phyloP scores from a whole-genome alignment of 2,113 vertebrate genomes.

The Prunella fulvescens region DNA sequence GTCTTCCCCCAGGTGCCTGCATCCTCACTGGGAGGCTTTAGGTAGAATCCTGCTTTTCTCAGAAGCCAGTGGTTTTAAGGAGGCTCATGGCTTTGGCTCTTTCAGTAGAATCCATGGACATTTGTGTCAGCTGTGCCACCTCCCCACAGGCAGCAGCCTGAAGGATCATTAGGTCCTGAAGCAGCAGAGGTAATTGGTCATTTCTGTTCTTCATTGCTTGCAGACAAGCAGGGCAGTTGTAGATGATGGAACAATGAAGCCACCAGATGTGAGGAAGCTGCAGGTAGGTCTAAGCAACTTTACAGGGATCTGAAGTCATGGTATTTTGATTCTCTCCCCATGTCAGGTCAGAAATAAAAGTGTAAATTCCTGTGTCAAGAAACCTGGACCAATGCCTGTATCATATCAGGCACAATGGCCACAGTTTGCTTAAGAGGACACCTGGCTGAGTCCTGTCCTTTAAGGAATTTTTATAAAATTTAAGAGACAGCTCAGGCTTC shows the following conservation, averaged over 20 bases:
- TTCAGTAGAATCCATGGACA: not conserved
- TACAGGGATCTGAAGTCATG: not conserved
- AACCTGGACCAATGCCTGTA: not conserved
- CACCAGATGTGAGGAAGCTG: conserved; percentile 76
- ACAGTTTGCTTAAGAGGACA: not conserved
- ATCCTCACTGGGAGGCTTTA: not conserved
- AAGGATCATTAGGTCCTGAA: not conserved
- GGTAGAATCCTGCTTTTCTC: not conserved
- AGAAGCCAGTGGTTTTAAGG: not conserved
- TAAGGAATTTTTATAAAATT: not conserved
- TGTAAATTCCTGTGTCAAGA: not conserved
- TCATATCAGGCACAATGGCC: not conserved
- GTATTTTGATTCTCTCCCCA: not conserved
- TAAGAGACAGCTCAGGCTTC: not conserved
- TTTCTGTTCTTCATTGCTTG: conserved; percentile 44
- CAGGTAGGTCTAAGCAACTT: conserved; percentile 75
- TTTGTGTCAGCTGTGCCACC: not conserved
- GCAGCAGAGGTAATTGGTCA: not conserved
- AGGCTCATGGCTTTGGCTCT: not conserved
- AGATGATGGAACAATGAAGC: conserved; percentile 54
- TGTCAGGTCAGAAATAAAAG: not conserved
- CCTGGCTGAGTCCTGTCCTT: not conserved
- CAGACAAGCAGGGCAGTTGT: conserved; percentile 67
- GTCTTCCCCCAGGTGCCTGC: not conserved
- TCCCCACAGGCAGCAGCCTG: not conserved